Base-by-base conservation (phyloP, 2,888 invertebrate species). In the Lycaena phlaeas region DNA sequence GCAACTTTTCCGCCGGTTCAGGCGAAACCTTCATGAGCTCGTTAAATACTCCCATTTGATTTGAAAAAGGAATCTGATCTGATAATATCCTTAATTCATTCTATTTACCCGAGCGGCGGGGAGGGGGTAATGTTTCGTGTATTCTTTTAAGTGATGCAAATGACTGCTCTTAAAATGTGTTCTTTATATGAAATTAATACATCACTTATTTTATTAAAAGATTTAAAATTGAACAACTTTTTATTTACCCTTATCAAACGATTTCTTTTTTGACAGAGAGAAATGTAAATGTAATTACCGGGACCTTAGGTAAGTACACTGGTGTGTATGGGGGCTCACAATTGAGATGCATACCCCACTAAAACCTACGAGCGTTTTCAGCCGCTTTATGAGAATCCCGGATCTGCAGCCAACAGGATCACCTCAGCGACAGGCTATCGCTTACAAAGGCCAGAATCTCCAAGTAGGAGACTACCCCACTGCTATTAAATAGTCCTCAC, bases 201-300 rank as follows among this genome's bases (percentile, higher is more conserved):
- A 74, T 82, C 71, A 79, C 73, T 84, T 82, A 84, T 84, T 84
- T 84, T 82, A 84, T 71, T 84, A 82, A 84, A 84, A 41, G 46
- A 51, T 50, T 51, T 47, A 47, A 53, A 50, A 41, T 29, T 22
- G 18, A n/a, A 10, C 12, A 6, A n/a, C 26, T 25, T 26, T 41
- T 36, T 29, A 26, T 41, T 25, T 14, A 10, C 2, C 6, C n/a
- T 29, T 9, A 31, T 38, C 37, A n/a, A n/a, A n/a, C n/a, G n/a
- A n/a, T n/a, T n/a, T n/a, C n/a, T n/a, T n/a, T n/a, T n/a, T n/a
- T n/a, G n/a, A n/a, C n/a, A n/a, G n/a, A n/a, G n/a, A n/a, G n/a
- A n/a, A n/a, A n/a, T n/a, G n/a, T n/a, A n/a, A n/a, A n/a, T n/a
- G n/a, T n/a, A n/a, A n/a, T n/a, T n/a, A n/a, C n/a, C n/a, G n/a